Evolutionary conservation across 2,797 vertebrate genomes (phyloP), one percentile per base, ranked within the genome.

Genomic region (Chaetodon trifasciatus): DNA sequence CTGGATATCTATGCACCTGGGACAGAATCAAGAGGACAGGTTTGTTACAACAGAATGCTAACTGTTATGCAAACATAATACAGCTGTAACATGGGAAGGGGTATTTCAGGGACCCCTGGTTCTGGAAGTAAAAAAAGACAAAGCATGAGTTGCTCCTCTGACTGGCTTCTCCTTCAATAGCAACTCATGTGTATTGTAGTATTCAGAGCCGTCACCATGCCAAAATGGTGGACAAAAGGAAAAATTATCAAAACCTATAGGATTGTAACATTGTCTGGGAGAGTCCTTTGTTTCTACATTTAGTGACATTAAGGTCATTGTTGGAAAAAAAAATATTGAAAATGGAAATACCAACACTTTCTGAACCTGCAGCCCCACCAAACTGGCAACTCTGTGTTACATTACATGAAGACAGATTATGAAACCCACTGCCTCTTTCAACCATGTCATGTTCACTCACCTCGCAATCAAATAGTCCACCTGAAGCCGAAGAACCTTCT

Each of bases 391-490:
- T 17, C 28, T 12, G 19, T 12, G 12, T 39, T 7, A 39, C 5
- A 49, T 12, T 12, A 35, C 28, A 49, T 15, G 19, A 50, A 55
- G 37, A 68, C n/a, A 19, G 6, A 49, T 65, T 7, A 65, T 24
- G 24, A 11, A 64, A 60, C 19, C 8, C 19, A 21, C 17, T 9
- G 21, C n/a, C 37, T 42, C 58, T 23, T 23, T 61, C 21, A 39
- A 6, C 17, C 3, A 2, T 21, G 19, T 37, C 5, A 39, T 39
- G 40, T 19, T 70, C 32, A 49, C 83, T 91, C 94, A 97, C 97
- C 97, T 97, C 78, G 97, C 94, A 90, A 98, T 97, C 89, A 98
- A 95, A 92, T 97, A 98, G 93, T 98, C 97, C 94, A 98, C 97
- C 94, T 96, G 97, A 83, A 97, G 90, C 53, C 92, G 96, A 64